These are phyloP conservation scores for Hydriomena furcata DNA, from an alignment of 2,888 invertebrate species.

Conservation along the genomic window DNA sequence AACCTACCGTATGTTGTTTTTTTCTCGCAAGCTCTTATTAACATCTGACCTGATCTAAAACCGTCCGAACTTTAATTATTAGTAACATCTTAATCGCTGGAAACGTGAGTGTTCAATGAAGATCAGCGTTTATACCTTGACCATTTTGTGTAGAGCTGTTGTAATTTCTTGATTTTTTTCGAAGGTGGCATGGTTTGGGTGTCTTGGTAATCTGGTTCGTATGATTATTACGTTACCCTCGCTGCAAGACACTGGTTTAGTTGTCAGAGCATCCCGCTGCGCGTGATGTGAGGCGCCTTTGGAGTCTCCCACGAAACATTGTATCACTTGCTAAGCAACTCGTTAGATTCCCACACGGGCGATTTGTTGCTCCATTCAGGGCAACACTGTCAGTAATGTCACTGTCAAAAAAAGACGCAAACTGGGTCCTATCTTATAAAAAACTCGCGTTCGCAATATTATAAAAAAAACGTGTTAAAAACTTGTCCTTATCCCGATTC, in stretches of 20 bases:
- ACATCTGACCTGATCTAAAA: constrained; percentile 59
- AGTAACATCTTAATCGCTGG: constrained; percentile 77
- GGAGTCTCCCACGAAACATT: constrained; percentile 61
- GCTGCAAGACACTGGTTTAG: constrained; percentile 74
- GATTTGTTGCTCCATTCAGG: too few species aligned
- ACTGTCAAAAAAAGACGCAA: too few species aligned
- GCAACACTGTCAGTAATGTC: too few species aligned
- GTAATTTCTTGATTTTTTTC: constrained; percentile 34
- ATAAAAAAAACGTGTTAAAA: too few species aligned
- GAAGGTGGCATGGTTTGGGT: constrained; percentile 41
- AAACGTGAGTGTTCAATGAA: constrained; percentile 76
- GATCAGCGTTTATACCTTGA: constrained; percentile 58
- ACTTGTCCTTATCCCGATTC: too few species aligned
- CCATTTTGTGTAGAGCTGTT: constrained; percentile 52
- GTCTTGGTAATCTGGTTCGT: constrained; percentile 63
- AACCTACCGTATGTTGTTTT: too few species aligned
- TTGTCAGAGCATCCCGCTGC: constrained; percentile 76
- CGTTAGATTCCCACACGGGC: background rate
- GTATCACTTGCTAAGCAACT: constrained; percentile 46
- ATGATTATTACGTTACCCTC: constrained; percentile 78
- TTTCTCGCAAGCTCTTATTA: constrained; percentile 33
- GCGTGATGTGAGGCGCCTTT: constrained; percentile 74
- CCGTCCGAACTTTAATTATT: constrained; percentile 77
- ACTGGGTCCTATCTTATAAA: too few species aligned
- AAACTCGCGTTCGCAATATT: too few species aligned